Evolutionary conservation across 2,888 invertebrate species (phyloP), one percentile per base, ranked within the genome.

Genomic region (Drosophila anomalipes): DNA sequence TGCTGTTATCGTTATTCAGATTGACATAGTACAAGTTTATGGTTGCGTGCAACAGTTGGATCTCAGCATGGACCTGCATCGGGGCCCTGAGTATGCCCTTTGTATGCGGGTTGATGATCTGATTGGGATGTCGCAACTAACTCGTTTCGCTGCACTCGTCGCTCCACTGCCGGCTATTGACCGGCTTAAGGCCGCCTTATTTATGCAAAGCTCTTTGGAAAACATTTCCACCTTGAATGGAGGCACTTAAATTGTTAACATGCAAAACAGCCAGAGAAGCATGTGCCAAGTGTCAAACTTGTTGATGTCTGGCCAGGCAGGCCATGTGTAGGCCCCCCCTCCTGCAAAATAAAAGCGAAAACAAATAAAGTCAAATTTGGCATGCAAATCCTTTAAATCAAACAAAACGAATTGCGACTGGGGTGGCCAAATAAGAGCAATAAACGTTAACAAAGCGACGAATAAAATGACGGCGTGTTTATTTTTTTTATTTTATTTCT

Each of bases 381-480:
- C 86, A 86, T 90, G 91, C 76, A 86, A 86, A 86, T 86, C 91
- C 82, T 74, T 87, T 82, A 90, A 89, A 85, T 86, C 86, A 86
- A 91, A 89, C 83, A 88, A 84, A 86, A 70, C 73, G 66, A 81
- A 90, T 81, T 70, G 81, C 81, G 56, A 52, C 32, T 35, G 64
- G 54, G 70, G 30, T 70, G 67, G 35, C 61, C 62, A 44, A 59
- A 32, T 52, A 62, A 66, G 66, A 71, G 63, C 86, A 86, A 89
- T 90, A 91, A 88, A 88, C 71, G 89, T 80, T 88, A 83, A 79
- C 79, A 75, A 79, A 79, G 71, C 69, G 76, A 60, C 80, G 57
- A 66, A 67, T 68, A 51, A 63, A 88, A 73, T 87, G 82, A 72
- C 86, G 85, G 75, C 61, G 68, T 47, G 47, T 47, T 47, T 47